Conservation (phyloP, 2,113 vertebrate species). For the Silurus glanis region DNA sequence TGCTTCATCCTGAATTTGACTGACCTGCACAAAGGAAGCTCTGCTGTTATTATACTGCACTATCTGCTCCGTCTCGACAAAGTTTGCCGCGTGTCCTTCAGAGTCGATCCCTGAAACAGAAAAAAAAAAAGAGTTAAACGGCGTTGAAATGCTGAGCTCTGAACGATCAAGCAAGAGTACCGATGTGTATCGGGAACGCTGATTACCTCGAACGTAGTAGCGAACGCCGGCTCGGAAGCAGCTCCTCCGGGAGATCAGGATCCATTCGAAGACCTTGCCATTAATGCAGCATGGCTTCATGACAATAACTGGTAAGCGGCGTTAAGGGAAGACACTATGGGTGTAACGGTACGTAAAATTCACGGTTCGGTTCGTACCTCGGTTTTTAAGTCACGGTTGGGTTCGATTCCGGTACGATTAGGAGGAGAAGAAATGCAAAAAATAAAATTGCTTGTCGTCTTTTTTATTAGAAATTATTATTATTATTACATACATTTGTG, state of each 20-base stretch:
- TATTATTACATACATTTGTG: too few relatives aligned
- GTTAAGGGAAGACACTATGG: slow-evolving; percentile 57
- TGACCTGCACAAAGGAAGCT: slow-evolving; percentile 89
- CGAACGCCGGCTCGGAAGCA: slow-evolving; percentile 95
- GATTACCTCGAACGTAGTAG: slow-evolving; percentile 94
- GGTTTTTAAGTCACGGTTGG: too few relatives aligned
- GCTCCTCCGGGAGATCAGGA: slow-evolving; percentile 95
- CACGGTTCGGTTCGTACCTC: too few relatives aligned
- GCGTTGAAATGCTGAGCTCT: too few relatives aligned
- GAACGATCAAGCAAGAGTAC: too few relatives aligned
- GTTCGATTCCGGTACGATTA: too few relatives aligned
- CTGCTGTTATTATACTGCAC: slow-evolving; percentile 86
- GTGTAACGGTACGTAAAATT: too few relatives aligned
- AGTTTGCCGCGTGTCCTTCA: slow-evolving; percentile 96
- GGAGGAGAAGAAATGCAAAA: too few relatives aligned
- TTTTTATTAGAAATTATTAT: too few relatives aligned
- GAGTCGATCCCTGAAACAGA: slow-evolving; percentile 87
- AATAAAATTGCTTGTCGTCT: too few relatives aligned
- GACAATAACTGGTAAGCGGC: slow-evolving; percentile 77
- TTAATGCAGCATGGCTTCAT: slow-evolving; percentile 94
- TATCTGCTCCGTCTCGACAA: slow-evolving; percentile 96
- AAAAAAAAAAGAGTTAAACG: slow-evolving; percentile 2
- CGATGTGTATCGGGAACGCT: background rate
- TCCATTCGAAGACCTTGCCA: slow-evolving; percentile 96
- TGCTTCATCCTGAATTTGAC: slow-evolving; percentile 32